Percentiles rank a stretch among this genome's conserved stretches.
Conservation (phyloP, 2,888 invertebrate genomes). For the Coecobrya sp. region DNA sequence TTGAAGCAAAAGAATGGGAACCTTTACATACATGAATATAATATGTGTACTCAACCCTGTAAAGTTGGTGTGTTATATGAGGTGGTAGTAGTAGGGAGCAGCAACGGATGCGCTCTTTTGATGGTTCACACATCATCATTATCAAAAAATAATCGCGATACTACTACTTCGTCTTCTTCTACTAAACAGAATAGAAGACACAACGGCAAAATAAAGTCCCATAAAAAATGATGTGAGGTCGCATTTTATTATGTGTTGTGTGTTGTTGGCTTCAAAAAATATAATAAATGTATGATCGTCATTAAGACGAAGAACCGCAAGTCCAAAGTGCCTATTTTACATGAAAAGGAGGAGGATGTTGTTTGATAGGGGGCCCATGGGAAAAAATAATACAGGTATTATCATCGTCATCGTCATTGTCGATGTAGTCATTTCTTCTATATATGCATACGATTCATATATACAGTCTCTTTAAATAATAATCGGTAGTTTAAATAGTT, state of each 20-base stretch:
- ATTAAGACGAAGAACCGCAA: conserved; percentile 61
- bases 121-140: conserved; percentile 78
- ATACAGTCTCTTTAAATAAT: conserved; percentile 13
- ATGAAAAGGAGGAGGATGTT: conserved; percentile 63
- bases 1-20: conserved; percentile 48
- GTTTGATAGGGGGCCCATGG: conserved; percentile 63
- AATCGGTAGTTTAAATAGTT: conserved; percentile 31
- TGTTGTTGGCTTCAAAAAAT: conserved; percentile 29
- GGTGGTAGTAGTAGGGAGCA: conserved; percentile 5
- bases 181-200: conserved; percentile 17
- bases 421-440: too few species aligned
- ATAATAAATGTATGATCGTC: conserved; percentile 44
- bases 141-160: conserved; percentile 75
- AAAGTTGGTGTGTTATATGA: conserved; percentile 56
- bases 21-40: too few species aligned
- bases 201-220: conserved; percentile 37
- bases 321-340: conserved; percentile 58
- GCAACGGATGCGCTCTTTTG: conserved; percentile 70
- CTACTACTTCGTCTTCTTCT: too few species aligned
- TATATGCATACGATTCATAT: neutral
- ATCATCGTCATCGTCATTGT: neutral
- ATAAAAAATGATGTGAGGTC: conserved; percentile 48
- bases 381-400: conserved; percentile 48
- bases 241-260: conserved; percentile 59
- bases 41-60: neutral